Base-by-base conservation (phyloP, 2,888 invertebrate genomes). In the Himalopsyche japonica region DNA sequence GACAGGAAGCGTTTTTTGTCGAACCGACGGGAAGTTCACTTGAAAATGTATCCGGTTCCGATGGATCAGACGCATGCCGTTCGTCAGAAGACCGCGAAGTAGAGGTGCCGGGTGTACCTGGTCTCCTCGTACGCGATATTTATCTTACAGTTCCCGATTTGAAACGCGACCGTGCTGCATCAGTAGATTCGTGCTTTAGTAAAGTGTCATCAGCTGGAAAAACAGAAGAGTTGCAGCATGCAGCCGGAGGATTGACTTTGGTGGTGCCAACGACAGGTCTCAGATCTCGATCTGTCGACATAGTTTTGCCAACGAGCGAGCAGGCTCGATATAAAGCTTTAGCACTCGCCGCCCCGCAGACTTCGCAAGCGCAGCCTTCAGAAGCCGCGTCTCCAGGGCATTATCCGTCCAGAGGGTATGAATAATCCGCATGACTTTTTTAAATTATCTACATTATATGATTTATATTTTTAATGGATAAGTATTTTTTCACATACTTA, bases 291-390 rank as follows among this genome's bases (percentile, higher is more conserved):
- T 97, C 97, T 78, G 97, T 97, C 86, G 97, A 97, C 90, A 97
- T 97, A 88, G 97, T 97, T 79, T 91, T 97, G 87, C 97, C 97
- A 37, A 97, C 97, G 12, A 95, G 96, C 86, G 95, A 96, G 88
- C 96, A 97, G 90, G 95, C 96, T 37, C 93, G 96, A 87, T 97
- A 97, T 90, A 97, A 97, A 88, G 96, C 97, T n/a, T 91, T 97
- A 87, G 94, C 95, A 79, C 92, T 95, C 90, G 94, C 94, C 32
- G 93, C 94, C 30, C 91, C 94, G 43, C 88, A 89, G 20, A 84
- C 87, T 10, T 84, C 86, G 10, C 88, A 86, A 82, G 88, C 88
- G n/a, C 85, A 88, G 34, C 84, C 85, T 3, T 85, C 87, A 43
- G 82, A 86, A 24, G 37, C 12, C 70, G 32, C 15, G 83, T 86